Conservation (phyloP, 2,113 vertebrate genomes). For the Dasypus novemcinctus region DNA sequence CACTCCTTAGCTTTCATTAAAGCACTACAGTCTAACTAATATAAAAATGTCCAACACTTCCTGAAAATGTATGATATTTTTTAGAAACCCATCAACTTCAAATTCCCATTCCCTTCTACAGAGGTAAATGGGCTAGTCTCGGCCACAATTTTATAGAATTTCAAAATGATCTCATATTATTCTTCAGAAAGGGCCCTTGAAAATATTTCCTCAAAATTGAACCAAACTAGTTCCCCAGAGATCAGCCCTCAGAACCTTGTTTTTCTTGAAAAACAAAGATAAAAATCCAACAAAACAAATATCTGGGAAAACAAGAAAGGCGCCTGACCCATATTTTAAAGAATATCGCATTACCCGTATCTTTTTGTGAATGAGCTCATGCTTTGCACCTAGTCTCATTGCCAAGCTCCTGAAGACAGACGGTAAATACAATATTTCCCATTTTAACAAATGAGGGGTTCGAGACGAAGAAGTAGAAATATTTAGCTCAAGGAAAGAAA, state of each 20-base stretch:
- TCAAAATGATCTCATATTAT: conserved; percentile 72
- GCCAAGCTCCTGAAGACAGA: conserved; percentile 35
- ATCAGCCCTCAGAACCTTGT: conserved; percentile 39
- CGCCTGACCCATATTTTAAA: conserved; percentile 48
- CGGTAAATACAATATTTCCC: conserved; percentile 6
- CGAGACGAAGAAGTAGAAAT: conserved; percentile 29
- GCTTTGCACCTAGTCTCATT: neutral
- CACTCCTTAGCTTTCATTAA: neutral
- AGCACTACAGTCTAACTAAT: neutral
- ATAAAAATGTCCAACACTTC: neutral
- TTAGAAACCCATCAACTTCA: neutral
- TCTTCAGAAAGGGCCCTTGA: conserved; percentile 72
- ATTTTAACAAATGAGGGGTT: conserved; percentile 48
- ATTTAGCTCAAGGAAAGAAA: neutral
- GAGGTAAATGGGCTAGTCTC: conserved; percentile 28
- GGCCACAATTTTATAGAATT: conserved; percentile 66
- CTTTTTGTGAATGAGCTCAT: conserved; percentile 46
- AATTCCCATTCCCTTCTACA: neutral
- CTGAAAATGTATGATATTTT: neutral
- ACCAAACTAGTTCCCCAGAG: conserved; percentile 68
- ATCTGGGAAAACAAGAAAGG: conserved; percentile 53
- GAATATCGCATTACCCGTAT: neutral
- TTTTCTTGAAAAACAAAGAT: conserved; percentile 71
- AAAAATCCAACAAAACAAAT: conserved; percentile 54
- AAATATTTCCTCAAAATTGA: conserved; percentile 73